Percentiles rank a stretch among this genome's conserved stretches.
These are phyloP conservation scores for Hypolimnas misippus DNA, from an alignment of 2,888 invertebrate species.

Conservation along the genomic window DNA sequence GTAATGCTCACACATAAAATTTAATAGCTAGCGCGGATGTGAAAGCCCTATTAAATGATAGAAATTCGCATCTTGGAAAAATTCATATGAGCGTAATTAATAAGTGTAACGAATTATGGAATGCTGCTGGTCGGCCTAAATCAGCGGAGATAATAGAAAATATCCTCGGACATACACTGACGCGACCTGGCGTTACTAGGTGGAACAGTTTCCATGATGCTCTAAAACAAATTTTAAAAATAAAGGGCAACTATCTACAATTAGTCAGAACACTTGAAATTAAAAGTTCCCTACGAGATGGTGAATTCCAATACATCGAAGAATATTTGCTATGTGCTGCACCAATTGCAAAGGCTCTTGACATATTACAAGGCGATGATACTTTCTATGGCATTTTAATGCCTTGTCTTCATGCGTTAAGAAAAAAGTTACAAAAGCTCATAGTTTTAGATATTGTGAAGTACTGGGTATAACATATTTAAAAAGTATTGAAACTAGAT, in stretches of 20 bases:
- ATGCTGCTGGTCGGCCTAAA: conserved; percentile 31
- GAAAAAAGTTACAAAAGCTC: not conserved
- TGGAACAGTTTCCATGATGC: conserved; percentile 43
- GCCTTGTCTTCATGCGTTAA: not conserved
- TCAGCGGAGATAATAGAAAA: conserved; percentile 42
- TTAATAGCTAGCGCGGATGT: conserved; percentile 42
- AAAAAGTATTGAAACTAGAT: not conserved
- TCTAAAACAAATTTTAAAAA: conserved; percentile 34
- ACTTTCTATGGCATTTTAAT: not conserved
- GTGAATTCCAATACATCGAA: not conserved
- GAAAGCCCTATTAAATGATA: conserved; percentile 37
- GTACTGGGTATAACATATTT: not conserved
- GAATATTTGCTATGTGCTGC: conserved; percentile 1
- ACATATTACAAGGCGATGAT: not conserved
- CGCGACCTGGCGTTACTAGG: conserved; percentile 34
- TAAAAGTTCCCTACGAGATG: not conserved
- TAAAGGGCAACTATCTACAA: conserved; percentile 16
- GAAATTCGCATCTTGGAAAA: conserved; percentile 28
- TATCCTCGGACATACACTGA: conserved; percentile 41
- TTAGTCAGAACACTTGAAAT: not conserved
- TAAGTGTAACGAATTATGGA: conserved; percentile 38
- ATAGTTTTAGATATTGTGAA: not conserved
- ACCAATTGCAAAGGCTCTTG: not conserved
- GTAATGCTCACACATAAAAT: conserved; percentile 41
- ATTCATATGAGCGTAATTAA: conserved; percentile 40